These are phyloP conservation scores for Catharus fuscescens DNA, from an alignment of 2,113 vertebrate genomes.

Conservation along the genomic window DNA sequence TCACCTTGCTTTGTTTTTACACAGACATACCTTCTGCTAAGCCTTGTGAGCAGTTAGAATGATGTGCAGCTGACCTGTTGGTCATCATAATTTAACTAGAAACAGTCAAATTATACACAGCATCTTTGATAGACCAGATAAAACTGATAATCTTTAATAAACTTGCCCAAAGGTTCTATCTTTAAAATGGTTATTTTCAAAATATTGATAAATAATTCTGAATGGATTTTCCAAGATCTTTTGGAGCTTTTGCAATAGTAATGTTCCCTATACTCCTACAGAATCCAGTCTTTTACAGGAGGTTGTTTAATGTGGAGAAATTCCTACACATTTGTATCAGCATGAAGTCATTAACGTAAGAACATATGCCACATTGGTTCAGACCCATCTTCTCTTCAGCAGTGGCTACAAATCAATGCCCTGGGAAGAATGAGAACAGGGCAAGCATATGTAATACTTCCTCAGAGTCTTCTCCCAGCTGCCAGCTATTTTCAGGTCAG, in stretches of 20 bases:
- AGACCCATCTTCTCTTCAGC: conserved; percentile 53
- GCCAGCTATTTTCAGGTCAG: conserved; percentile 61
- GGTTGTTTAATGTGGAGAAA: conserved; percentile 22
- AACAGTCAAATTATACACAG: neutral
- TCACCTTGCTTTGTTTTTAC: neutral
- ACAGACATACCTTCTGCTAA: neutral
- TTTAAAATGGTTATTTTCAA: neutral
- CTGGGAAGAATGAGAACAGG: conserved; percentile 49
- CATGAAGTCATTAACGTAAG: conserved; percentile 53
- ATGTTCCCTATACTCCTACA: neutral
- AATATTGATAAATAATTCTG: neutral
- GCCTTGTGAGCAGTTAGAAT: neutral
- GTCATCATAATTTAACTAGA: neutral
- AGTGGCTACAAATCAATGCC: conserved; percentile 51
- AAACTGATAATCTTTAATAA: neutral
- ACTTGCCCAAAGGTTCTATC: neutral
- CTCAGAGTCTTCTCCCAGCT: conserved; percentile 56
- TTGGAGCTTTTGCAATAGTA: neutral
- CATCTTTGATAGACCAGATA: neutral
- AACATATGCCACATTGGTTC: conserved; percentile 53
- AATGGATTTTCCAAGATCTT: neutral
- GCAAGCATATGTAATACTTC: conserved; percentile 56
- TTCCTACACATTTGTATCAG: conserved; percentile 39
- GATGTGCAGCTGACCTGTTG: neutral
- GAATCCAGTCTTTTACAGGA: neutral